A percentile compares a stretch with the other conserved stretches of the same genome.
phyloP scores from a whole-genome alignment of 2,113 vertebrate species.

The Oncorhynchus keta region DNA sequence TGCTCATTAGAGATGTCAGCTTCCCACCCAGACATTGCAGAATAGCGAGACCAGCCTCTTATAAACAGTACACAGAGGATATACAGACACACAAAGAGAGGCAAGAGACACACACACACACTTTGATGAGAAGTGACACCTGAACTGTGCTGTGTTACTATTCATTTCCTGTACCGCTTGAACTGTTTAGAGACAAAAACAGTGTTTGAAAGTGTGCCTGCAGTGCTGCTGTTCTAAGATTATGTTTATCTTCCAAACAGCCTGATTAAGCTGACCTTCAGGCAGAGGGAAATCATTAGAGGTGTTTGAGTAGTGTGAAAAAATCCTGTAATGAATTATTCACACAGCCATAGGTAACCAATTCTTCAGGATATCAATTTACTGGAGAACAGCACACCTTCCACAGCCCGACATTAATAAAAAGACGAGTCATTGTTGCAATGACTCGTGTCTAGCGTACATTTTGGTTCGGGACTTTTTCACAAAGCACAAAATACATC shows the following conservation, averaged over 20 bases:
- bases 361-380: not conserved
- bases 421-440: too few relatives aligned
- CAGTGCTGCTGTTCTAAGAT: not conserved
- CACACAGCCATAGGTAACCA: not conserved
- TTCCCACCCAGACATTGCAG: slow-evolving; percentile 23
- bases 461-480: not conserved
- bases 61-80: not conserved
- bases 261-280: not conserved
- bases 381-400: not conserved
- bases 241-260: not conserved
- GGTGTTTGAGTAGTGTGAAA: not conserved
- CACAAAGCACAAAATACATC: not conserved
- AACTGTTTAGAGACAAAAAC: not conserved
- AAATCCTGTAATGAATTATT: not conserved
- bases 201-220: not conserved
- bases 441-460: too few relatives aligned
- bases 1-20: slow-evolving; percentile 29
- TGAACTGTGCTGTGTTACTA: too few relatives aligned
- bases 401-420: not conserved
- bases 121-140: not conserved
- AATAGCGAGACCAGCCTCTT: not conserved
- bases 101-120: not conserved
- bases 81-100: too few relatives aligned
- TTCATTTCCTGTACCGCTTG: slow-evolving; percentile 2
- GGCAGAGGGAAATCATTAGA: not conserved